These are phyloP conservation scores for Sciurus vulgaris DNA, from an alignment of 2,797 vertebrate genomes.

Conservation along the genomic window DNA sequence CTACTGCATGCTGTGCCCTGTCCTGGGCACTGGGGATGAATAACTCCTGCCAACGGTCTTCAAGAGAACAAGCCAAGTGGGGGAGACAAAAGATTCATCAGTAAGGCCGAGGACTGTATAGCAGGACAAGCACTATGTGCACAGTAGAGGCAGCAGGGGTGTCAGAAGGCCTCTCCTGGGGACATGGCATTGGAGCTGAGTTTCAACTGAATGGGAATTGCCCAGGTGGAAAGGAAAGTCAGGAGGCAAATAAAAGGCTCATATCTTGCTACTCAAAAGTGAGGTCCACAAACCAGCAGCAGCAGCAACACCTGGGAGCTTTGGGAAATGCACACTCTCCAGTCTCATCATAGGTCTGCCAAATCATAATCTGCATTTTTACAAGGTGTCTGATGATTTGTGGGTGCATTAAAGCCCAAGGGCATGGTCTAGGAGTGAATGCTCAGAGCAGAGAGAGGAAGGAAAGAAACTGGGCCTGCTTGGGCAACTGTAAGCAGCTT, in stretches of 20 bases:
- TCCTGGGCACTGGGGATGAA: neutral
- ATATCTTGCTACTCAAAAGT: neutral
- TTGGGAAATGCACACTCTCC: neutral
- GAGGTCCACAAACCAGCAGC: neutral
- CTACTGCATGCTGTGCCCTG: neutral
- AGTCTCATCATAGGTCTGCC: neutral
- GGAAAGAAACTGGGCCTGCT: neutral
- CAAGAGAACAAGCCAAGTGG: neutral
- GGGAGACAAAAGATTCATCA: neutral
- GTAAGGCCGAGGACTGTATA: neutral
- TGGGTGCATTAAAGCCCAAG: neutral
- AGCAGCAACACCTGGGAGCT: neutral
- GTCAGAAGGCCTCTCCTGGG: neutral
- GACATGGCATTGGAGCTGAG: neutral
- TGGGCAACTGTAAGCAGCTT: neutral
- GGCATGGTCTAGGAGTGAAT: neutral
- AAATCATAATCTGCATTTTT: neutral
- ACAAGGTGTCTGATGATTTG: neutral
- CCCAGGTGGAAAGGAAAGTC: neutral
- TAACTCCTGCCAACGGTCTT: neutral
- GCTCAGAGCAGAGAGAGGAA: neutral
- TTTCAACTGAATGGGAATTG: neutral
- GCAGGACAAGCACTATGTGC: neutral
- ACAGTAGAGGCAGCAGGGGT: too few relatives aligned
- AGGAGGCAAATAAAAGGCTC: neutral